Percentiles rank a stretch among this genome's conserved stretches.
These are phyloP conservation scores for Tortrix viridana DNA, from an alignment of 2,888 invertebrate species.

Conservation along the genomic window DNA sequence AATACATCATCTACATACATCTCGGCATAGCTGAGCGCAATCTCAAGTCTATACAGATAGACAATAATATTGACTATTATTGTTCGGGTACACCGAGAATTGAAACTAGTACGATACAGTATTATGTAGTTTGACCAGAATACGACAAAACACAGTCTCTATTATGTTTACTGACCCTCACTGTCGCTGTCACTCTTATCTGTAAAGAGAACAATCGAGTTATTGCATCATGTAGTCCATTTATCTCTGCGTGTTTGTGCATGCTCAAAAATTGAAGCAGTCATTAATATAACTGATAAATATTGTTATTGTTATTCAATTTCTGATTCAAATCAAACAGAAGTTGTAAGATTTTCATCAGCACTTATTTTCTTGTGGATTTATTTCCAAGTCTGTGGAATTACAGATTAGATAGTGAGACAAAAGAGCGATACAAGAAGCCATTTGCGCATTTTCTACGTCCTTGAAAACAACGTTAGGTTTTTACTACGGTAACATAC, in stretches of 20 bases:
- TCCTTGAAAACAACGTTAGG: constrained; percentile 4
- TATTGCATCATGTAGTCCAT: constrained; percentile 42
- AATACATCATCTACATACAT: constrained; percentile 66
- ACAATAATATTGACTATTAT: constrained; percentile 56
- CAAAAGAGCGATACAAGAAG: constrained; percentile 22
- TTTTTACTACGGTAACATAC: constrained; percentile 7
- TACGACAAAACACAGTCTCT: constrained; percentile 73
- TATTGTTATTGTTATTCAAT: constrained; percentile 30
- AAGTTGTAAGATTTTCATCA: neutral
- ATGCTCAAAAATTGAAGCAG: constrained; percentile 41
- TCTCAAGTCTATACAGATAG: constrained; percentile 38
- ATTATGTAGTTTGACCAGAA: constrained; percentile 83
- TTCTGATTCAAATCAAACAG: constrained; percentile 7
- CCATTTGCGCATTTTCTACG: constrained; percentile 6
- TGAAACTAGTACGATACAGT: constrained; percentile 70
- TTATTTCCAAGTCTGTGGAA: constrained; percentile 8
- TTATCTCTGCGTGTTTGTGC: constrained; percentile 41
- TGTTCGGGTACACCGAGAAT: constrained; percentile 63
- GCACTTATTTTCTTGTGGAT: neutral
- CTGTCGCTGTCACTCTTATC: constrained; percentile 98
- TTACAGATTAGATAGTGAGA: constrained; percentile 21
- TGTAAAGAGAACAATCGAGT: constrained; percentile 76
- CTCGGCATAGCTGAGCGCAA: constrained; percentile 42
- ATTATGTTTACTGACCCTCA: constrained; percentile 91
- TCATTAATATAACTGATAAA: constrained; percentile 23